Base-by-base conservation (phyloP, 2,888 invertebrate species). In the Congeria kusceri region DNA sequence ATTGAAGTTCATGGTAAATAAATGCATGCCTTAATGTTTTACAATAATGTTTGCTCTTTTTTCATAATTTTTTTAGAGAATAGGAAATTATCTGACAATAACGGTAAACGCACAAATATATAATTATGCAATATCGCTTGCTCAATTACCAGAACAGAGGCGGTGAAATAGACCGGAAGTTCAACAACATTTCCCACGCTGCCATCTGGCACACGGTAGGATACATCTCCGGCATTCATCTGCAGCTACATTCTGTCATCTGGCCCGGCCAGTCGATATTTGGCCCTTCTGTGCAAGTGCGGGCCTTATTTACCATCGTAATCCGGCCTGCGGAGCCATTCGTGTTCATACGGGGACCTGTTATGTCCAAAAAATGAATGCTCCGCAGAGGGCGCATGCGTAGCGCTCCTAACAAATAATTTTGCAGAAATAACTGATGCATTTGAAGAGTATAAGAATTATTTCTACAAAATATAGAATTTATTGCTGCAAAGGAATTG, bases 311-410 rank as follows among this genome's bases (percentile, higher is more conserved):
- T 94, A 95, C 97, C 29, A 96, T 98, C 65, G 98, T 97, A 20
- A 97, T 98, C 25, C 97, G 97, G n/a, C 94, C 97, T 58, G 96
- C 97, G 15, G 97, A 97, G 28, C 98, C 98, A 11, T 98, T 98
- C 94, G 96, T 97, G 2, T 97, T 97, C 96, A 96, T 96, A 92
- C 93, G 94, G 5, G 96, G 96, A 91, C 94, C 97, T 39, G 96
- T n/a, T 97, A 87, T 90, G 91, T 46, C 92, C 92, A 83, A 68
- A 69, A 9, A 85, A 86, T 23, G 80, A 83, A 7, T 91, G 91
- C 68, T 84, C 85, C 29, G 86, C 86, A 3, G 86, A 90, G 13
- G 84, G 87, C 11, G 87, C 89, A 53, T 93, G 93, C 77, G 78
- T 96, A 91, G 95, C 96, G 85, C 95, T 96, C 32, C 95, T 62